A percentile compares a stretch with the other conserved stretches of the same genome.
Conservation (phyloP, 2,797 vertebrate species). For the Syngnathus acus region DNA sequence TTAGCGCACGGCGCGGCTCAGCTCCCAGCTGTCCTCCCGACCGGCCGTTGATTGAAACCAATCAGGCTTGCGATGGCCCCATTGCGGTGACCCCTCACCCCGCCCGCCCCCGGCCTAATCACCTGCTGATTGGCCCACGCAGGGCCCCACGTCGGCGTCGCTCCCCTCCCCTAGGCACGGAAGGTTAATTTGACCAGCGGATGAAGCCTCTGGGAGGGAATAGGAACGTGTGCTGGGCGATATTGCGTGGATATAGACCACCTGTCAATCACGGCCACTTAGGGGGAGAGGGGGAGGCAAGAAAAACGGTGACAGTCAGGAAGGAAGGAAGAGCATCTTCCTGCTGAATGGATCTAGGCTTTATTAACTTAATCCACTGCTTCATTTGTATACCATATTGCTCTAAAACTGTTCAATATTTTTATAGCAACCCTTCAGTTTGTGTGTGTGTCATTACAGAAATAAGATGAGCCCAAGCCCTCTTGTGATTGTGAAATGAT, state of each 20-base stretch:
- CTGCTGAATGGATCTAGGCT: constrained; percentile 3
- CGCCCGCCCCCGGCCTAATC: constrained; percentile 72
- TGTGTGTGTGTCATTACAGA: too few relatives aligned
- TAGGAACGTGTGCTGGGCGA: constrained; percentile 72
- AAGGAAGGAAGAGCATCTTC: constrained; percentile 7
- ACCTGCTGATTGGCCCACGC: constrained; percentile 75
- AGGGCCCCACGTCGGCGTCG: constrained; percentile 33
- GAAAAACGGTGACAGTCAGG: constrained; percentile 48
- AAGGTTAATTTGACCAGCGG: constrained; percentile 76
- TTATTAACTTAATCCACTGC: neutral
- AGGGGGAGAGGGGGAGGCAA: constrained; percentile 45
- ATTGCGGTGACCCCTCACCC: constrained; percentile 72
- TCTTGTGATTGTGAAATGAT: too few relatives aligned
- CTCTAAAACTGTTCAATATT: too few relatives aligned
- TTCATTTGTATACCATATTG: too few relatives aligned
- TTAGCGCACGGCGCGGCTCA: constrained; percentile 63
- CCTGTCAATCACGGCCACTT: constrained; percentile 72
- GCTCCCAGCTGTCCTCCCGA: constrained; percentile 70
- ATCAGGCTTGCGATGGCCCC: constrained; percentile 72
- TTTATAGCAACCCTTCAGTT: too few relatives aligned
- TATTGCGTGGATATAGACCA: constrained; percentile 76
- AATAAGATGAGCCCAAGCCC: too few relatives aligned
- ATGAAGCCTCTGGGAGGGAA: constrained; percentile 73
- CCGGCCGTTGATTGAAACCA: constrained; percentile 71
- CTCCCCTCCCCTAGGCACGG: constrained; percentile 65